phyloP scores from a whole-genome alignment of 1,140 invertebrate species.

The Elymnias hypermnestra region DNA sequence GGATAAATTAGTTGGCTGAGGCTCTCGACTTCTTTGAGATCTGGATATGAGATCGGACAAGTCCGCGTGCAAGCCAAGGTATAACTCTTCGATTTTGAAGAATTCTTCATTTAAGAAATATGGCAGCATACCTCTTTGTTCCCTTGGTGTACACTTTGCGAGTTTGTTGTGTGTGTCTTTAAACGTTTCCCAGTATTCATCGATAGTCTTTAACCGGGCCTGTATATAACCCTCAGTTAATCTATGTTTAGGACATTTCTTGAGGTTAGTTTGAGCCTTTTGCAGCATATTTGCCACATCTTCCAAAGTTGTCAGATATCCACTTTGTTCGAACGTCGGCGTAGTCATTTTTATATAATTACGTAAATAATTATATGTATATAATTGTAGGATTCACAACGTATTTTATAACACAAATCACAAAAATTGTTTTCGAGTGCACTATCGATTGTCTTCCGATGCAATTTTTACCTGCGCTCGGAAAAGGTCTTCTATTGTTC shows the following conservation, averaged over 20 bases:
- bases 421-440: too few species aligned
- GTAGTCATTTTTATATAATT: slow-evolving; percentile 3
- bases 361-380: too few species aligned
- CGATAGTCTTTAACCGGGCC: slow-evolving; percentile 16
- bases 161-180: slow-evolving; percentile 18
- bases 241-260: slow-evolving; percentile 25
- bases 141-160: slow-evolving; percentile 19
- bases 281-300: slow-evolving; percentile 13
- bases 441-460: too few species aligned
- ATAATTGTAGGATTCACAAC: too few species aligned
- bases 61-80: slow-evolving; percentile 11
- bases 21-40: neutral
- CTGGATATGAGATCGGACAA: neutral
- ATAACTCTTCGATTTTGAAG: slow-evolving; percentile 22
- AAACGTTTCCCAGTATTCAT: slow-evolving; percentile 28
- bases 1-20: neutral
- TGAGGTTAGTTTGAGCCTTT: slow-evolving; percentile 17
- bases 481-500: too few species aligned
- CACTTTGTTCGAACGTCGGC: neutral
- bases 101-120: slow-evolving; percentile 31
- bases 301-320: slow-evolving; percentile 3
- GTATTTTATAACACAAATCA: too few species aligned
- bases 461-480: too few species aligned
- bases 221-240: slow-evolving; percentile 26
- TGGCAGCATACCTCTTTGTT: slow-evolving; percentile 13